Base-by-base conservation (phyloP, 1,140 invertebrate species). In the Drosophila baimaii region DNA sequence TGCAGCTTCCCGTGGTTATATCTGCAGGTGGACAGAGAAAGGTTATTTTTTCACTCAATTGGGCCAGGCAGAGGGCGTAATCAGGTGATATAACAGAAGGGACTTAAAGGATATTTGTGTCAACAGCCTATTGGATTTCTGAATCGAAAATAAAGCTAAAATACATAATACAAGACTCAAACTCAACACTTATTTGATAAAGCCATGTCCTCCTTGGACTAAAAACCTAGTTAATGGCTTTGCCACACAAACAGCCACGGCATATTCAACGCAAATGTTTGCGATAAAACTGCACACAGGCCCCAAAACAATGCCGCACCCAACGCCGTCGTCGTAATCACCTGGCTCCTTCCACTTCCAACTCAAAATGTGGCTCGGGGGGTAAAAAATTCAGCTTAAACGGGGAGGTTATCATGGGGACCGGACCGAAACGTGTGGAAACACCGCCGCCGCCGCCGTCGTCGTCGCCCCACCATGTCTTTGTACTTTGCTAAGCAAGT, bases 1-100 rank as follows among this genome's bases (percentile, higher is more conserved):
- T 90, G 65, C 86, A 90, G 78, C 66, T 84, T 43, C 79, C 64
- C 25, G 85, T 63, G 47, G 82, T 59, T 39, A 90, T 33, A 81
- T 90, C 84, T 89, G 74, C 9, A 86, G 79, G 6, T 12, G 10
- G 3, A 33, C 21, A 19, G 12, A 15, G 13, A 19, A 21, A 12
- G 31, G 31, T 33, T 33, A 33, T 13, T 5, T 13, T 13, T 33
- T 29, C 27, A 29, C n/a, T n/a, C n/a, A n/a, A n/a, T n/a, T n/a
- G n/a, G n/a, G n/a, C n/a, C n/a, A n/a, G n/a, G n/a, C n/a, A n/a
- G n/a, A n/a, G n/a, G n/a, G n/a, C n/a, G 27, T 51, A 21, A 31
- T 31, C 6, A 17, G 10, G 21, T 35, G 10, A 0, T 21, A n/a
- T 10, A 8, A 4, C 15, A 27, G 19, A 21, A 55, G n/a, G 10